Percentiles rank a stretch among this genome's conserved stretches.
Evolutionary conservation across 2,888 invertebrate genomes (phyloP).

Genomic region (Flexamia atlantica): DNA sequence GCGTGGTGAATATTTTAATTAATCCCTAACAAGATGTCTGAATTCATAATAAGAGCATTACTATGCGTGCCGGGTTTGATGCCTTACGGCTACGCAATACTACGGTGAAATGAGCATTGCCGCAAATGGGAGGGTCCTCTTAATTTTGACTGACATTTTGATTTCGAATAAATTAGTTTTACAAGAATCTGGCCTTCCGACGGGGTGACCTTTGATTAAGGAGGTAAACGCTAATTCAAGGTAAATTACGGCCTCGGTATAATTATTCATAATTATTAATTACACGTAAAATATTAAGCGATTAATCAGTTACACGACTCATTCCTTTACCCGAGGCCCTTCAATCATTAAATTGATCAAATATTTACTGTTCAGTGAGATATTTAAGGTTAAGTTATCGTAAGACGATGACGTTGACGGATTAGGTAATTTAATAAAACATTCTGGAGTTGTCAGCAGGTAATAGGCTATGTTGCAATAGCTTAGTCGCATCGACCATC

Average conservation of each 20-base stretch:
- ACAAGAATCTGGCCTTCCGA: neutral
- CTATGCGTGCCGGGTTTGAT: neutral
- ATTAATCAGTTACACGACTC: too few relatives aligned
- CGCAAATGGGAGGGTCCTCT: neutral
- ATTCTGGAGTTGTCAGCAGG: too few relatives aligned
- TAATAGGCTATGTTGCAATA: too few relatives aligned
- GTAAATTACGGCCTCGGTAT: neutral
- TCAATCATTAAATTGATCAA: neutral
- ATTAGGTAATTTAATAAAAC: too few relatives aligned
- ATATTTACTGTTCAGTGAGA: too few relatives aligned
- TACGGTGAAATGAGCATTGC: neutral
- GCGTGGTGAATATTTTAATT: neutral
- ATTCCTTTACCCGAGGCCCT: too few relatives aligned
- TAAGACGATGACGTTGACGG: too few relatives aligned
- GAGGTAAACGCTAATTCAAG: neutral
- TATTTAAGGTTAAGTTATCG: too few relatives aligned
- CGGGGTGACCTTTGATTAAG: neutral
- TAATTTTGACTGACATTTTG: constrained; percentile 28
- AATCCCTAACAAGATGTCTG: neutral
- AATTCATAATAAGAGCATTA: neutral
- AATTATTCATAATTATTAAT: neutral
- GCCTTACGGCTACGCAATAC: neutral
- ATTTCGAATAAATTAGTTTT: constrained; percentile 8
- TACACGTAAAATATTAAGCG: neutral
- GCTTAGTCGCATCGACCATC: too few relatives aligned